Percentiles rank a stretch among this genome's conserved stretches.
These are phyloP conservation scores for Epicauta chinensis DNA, from an alignment of 1,140 invertebrate species.

Conservation along the genomic window DNA sequence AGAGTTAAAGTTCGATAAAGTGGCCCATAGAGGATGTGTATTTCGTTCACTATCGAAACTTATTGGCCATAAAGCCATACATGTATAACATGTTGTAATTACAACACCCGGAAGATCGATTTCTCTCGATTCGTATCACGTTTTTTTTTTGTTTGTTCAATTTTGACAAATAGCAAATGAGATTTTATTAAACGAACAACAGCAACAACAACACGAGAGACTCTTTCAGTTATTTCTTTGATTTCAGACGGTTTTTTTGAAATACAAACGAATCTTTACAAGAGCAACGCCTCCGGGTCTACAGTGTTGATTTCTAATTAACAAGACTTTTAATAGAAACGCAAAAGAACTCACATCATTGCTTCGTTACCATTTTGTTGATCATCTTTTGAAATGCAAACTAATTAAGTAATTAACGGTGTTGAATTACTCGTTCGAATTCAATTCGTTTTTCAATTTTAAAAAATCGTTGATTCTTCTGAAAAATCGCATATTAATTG, in stretches of 20 bases:
- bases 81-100: conserved; percentile 6
- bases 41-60: conserved; percentile 12
- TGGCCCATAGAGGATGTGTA: conserved; percentile 6
- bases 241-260: no score
- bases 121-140: not conserved
- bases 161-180: no score
- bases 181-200: no score
- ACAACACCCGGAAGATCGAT: conserved; percentile 13
- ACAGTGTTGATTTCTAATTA: conserved; percentile 14
- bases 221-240: no score
- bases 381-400: conserved; percentile 21
- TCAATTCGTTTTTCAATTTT: not conserved
- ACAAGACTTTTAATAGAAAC: conserved; percentile 9
- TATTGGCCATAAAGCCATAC: conserved; percentile 12
- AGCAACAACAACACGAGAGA: no score
- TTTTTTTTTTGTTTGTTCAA: no score
- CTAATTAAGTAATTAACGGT: conserved; percentile 23
- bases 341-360: conserved; percentile 8
- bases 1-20: conserved; percentile 8
- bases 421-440: conserved; percentile 1
- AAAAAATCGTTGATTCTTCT: not conserved
- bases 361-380: conserved; percentile 11
- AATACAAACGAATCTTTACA: no score
- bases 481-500: conserved; percentile 13
- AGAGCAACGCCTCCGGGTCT: not conserved